phyloP scores from a whole-genome alignment of 2,888 invertebrate genomes.

The Thereva unica region DNA sequence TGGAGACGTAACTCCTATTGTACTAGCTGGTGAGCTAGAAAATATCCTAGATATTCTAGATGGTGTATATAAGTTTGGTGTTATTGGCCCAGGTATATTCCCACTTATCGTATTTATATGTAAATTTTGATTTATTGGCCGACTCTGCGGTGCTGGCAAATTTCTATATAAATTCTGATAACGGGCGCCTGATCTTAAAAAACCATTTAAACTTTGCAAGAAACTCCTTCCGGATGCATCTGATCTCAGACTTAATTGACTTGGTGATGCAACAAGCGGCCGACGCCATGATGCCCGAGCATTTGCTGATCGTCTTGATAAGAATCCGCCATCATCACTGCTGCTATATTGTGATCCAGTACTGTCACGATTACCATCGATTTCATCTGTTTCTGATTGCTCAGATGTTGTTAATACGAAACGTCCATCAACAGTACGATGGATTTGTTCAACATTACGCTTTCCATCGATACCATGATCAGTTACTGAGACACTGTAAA shows the following conservation, averaged over 20 bases:
- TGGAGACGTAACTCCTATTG: slow-evolving; percentile 64
- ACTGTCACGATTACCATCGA: slow-evolving; percentile 60
- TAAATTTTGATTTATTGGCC: slow-evolving; percentile 51
- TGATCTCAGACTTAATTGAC: slow-evolving; percentile 70
- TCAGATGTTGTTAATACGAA: slow-evolving; percentile 64
- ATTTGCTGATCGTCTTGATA: slow-evolving; percentile 64
- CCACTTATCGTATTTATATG: slow-evolving; percentile 57
- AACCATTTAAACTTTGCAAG: slow-evolving; percentile 55
- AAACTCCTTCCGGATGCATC: slow-evolving; percentile 67
- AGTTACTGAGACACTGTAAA: slow-evolving; percentile 55
- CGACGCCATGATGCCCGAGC: slow-evolving; percentile 68
- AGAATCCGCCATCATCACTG: slow-evolving; percentile 85
- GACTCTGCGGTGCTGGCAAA: slow-evolving; percentile 49
- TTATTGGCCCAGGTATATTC: slow-evolving; percentile 42
- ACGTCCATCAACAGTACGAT: slow-evolving; percentile 74
- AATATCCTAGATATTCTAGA: slow-evolving; percentile 62
- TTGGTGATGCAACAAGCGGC: slow-evolving; percentile 68
- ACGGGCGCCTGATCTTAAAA: slow-evolving; percentile 50
- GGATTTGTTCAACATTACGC: slow-evolving; percentile 67
- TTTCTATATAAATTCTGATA: slow-evolving; percentile 54
- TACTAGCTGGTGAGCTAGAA: slow-evolving; percentile 70
- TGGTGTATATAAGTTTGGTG: slow-evolving; percentile 56
- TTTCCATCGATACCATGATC: slow-evolving; percentile 52
- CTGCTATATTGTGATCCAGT: slow-evolving; percentile 64
- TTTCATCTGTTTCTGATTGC: slow-evolving; percentile 50